Conservation (phyloP, 2,888 invertebrate genomes). For the Platycnemis pennipes region DNA sequence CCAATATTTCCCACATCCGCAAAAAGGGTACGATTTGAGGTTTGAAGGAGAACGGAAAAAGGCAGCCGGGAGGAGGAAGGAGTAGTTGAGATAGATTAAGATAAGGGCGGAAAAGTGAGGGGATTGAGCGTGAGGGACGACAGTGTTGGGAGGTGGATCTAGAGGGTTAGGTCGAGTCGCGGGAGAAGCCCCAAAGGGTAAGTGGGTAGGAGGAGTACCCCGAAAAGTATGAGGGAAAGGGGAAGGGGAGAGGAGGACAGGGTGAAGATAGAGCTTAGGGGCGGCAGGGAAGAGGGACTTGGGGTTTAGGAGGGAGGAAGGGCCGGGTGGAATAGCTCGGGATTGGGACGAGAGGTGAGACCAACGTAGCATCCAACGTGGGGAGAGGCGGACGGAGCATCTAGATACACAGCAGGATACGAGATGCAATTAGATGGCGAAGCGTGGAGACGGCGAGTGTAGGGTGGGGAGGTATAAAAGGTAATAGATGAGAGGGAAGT, state of each 20-base stretch:
- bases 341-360: neutral
- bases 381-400: neutral
- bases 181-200: neutral
- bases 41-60: neutral
- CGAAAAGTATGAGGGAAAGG: neutral
- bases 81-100: neutral
- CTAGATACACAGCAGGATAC: slow-evolving; percentile 1
- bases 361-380: neutral
- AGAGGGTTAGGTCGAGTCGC: neutral
- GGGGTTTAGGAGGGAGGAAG: neutral
- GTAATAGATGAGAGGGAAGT: neutral
- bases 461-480: neutral
- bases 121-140: neutral
- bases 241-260: neutral
- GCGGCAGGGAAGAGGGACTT: neutral
- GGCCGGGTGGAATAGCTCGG: too few relatives aligned
- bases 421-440: neutral
- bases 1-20: neutral
- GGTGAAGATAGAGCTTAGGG: neutral
- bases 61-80: neutral
- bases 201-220: neutral
- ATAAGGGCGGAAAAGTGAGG: neutral
- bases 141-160: neutral
- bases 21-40: neutral
- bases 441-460: neutral